Base-by-base conservation (phyloP, 2,797 vertebrate species). In the Clamator glandarius region DNA sequence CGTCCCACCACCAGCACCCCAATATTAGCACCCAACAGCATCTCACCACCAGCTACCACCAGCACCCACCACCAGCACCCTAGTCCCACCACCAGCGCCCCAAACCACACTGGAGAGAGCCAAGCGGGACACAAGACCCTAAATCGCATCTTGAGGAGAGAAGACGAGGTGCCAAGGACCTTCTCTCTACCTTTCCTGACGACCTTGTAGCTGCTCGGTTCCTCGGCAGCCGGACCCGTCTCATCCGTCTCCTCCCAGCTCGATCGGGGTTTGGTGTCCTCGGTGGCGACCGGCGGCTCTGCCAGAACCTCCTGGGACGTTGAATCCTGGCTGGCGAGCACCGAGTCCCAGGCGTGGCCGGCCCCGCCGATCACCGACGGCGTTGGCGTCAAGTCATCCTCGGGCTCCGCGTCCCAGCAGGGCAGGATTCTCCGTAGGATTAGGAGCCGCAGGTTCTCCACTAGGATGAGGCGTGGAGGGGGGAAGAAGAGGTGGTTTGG, bases 131-230 rank as follows among this genome's bases (percentile, higher is more conserved):
- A 42, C 16, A 16, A 42, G 41, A 42, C 41, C 41, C 41, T 41
- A 16, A 42, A 42, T 11, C 41, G 41, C 41, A n/a, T 16, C 41
- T 11, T 42, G 42, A 42, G 42, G 42, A 42, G 42, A 42, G 13
- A 6, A 42, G 42, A 42, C 13, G 42, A 16, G 42, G 42, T 42
- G 13, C 42, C 42, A 13, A n/a, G 42, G 42, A 14, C 35, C 51
- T 33, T 7, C 84, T 94, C 39, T 6, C 85, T 94, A 98, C 98
- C 98, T 97, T 98, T 98, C 25, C 98, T 95, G n/a, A 98, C 97
- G 6, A 98, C 98, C 82, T 94, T 96, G 91, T 96, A 97, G 69
- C 86, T 11, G 39, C 92, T 90, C 3, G 57, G 69, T 1, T 31
- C 84, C 42, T 77, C 57, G 0, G 23, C 9, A 1, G 15, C n/a